Base-by-base conservation (phyloP, 2,797 vertebrate genomes). In the Manis javanica region DNA sequence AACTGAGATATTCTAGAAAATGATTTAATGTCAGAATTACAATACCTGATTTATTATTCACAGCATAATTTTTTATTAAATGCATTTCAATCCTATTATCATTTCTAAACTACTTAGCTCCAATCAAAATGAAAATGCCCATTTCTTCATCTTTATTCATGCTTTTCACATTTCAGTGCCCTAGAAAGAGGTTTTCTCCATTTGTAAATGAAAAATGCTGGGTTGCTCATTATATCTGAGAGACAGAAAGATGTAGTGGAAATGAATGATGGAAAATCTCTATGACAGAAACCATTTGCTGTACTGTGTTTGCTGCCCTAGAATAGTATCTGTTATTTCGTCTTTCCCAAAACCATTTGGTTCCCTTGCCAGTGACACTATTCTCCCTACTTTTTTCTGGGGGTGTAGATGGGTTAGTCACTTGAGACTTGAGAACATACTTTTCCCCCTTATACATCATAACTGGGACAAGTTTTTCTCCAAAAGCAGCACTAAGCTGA, bases 11-110 rank as follows among this genome's bases (percentile, higher is more conserved):
- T 77, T 96, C 63, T 91, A 87, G 90, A 94, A 93, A 94, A 87
- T 95, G 94, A 96, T 95, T 97, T 92, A 93, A 82, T 87, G 82
- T 96, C 85, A 92, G 94, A 95, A 95, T 96, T 96, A 86, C 15
- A 97, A 93, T 91, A 77, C 53, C 78, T 84, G 61, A 78, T 88
- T 97, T 97, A 96, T 96, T 96, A 97, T 96, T 97, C 97, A 97
- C 55, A 94, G 96, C 71, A 89, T 96, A 93, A 92, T 97, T 97
- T 97, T 98, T 96, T 97, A 97, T 97, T 96, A 97, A 96, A 91
- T 95, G 72, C 61, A 89, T 88, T 96, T 92, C 85, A 92, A 90
- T 89, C 86, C 72, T 61, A 92, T 97, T 97, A 96, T 95, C 90
- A 97, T 96, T 96, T 97, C 96, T 59, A 97, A 96, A 95, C 88